Conservation (phyloP, 2,888 invertebrate species). For the Glomeris marginata region DNA sequence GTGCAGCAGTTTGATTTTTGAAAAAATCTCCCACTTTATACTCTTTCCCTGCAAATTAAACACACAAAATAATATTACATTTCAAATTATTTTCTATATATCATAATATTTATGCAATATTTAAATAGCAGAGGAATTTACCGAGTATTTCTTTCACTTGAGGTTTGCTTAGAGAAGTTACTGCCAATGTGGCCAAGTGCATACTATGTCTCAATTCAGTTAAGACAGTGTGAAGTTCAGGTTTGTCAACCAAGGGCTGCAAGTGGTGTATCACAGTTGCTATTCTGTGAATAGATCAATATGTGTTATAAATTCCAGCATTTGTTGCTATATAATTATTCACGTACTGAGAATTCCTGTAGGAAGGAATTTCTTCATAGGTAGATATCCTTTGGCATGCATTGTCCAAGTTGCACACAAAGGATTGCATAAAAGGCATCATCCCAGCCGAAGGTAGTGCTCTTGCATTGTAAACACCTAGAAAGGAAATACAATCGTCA, state of each 20-base stretch:
- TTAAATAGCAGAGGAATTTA: too few species aligned
- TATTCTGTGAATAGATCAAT: background rate
- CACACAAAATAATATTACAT: too few species aligned
- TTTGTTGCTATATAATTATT: background rate
- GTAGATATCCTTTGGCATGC: conserved; percentile 7
- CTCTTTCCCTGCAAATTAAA: conserved; percentile 26
- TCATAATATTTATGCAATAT: too few species aligned
- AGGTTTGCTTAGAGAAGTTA: background rate
- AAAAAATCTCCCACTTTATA: conserved; percentile 24
- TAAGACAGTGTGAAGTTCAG: conserved; percentile 3
- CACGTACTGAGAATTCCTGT: conserved; percentile 7
- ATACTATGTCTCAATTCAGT: conserved; percentile 3
- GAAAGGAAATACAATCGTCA: conserved; percentile 5
- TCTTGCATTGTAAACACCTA: conserved; percentile 26
- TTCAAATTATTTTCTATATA: too few species aligned
- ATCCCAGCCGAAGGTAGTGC: conserved; percentile 33
- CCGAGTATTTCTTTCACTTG: conserved; percentile 1
- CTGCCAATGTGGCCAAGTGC: conserved; percentile 5
- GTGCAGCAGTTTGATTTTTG: conserved; percentile 20
- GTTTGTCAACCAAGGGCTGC: conserved; percentile 4
- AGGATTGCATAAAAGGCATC: conserved; percentile 32
- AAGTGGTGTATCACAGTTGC: conserved; percentile 4
- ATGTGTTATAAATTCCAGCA: too few species aligned
- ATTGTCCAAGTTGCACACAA: conserved; percentile 18
- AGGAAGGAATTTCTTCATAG: conserved; percentile 12